Base-by-base conservation (phyloP, 2,888 invertebrate genomes). In the Terebella lapidaria region DNA sequence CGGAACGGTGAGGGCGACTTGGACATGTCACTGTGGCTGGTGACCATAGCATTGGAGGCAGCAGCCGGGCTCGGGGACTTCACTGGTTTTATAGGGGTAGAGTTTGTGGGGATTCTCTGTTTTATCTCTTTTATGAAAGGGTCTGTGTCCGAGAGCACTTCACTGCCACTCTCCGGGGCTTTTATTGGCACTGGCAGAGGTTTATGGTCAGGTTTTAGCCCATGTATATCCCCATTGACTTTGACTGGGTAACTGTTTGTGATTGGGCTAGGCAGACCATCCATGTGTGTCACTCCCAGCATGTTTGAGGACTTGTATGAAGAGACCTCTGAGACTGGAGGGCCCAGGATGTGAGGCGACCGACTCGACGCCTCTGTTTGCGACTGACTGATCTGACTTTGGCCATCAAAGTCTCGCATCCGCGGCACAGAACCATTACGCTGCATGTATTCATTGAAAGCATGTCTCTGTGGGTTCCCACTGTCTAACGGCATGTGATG, bases 341-440 rank as follows among this genome's bases (percentile, higher is more conserved):
- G n/a, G n/a, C n/a, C 24, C 49, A 20, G 10, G 15, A 5, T 5
- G 15, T 15, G 15, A 5, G 27, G 5, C 26, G 25, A 5, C 53
- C 5, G 28, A 10, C 27, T 4, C 5, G 27, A 15, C 10, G 53
- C 27, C 5, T 53, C 27, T 28, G 49, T 10, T 4, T 22, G 53
- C 22, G 15, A 25, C 15, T 27, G 10, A 62, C 71, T 71, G 3
- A 70, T 70, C 54, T 71, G 71, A 58, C 72, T 72, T 56, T 72
- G 74, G 10, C 74, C 73, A 59, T 74, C 74, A 62, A 71, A 70
- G 51, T 75, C 73, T 22, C 70, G 64, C 20, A 71, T 56, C 26
- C 72, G 62, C 3, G 68, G 70, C 22, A 70, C 67, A 20, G 71
- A 71, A 24, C 69, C 71, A n/a, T 59, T 59, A 2, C 59, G 22